Conservation (phyloP, 1,140 invertebrate species). For the Euura lappo region DNA sequence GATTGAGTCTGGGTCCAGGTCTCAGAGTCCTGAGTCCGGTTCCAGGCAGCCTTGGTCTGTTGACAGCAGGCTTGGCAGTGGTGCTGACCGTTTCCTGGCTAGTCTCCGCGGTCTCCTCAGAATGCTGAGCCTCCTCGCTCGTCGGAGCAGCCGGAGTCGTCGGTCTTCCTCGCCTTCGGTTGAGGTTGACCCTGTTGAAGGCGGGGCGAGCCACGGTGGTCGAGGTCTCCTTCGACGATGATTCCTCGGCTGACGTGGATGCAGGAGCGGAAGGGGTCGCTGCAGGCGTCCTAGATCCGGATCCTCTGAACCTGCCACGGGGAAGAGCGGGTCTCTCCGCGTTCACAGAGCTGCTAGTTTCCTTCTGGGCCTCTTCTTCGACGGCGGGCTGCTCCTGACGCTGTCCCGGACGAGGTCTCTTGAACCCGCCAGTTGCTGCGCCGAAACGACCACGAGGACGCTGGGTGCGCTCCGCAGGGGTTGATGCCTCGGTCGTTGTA, state of each 20-base stretch:
- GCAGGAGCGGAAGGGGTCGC: constrained; percentile 36
- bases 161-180: constrained; percentile 49
- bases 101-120: constrained; percentile 24
- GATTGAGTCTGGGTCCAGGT: constrained; percentile 64
- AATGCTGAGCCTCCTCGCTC: constrained; percentile 43
- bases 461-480: constrained; percentile 40
- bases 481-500: constrained; percentile 36
- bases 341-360: constrained; percentile 34
- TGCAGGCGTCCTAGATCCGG: constrained; percentile 38
- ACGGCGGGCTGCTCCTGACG: constrained; percentile 32
- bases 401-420: constrained; percentile 46
- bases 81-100: constrained; percentile 28
- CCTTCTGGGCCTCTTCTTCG: constrained; percentile 46
- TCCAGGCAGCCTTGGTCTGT: constrained; percentile 39
- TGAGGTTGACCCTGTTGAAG: constrained; percentile 50
- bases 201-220: constrained; percentile 39
- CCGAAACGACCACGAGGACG: constrained; percentile 47
- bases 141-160: constrained; percentile 35
- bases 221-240: constrained; percentile 27
- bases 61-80: constrained; percentile 26
- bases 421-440: constrained; percentile 37
- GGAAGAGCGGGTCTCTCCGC: constrained; percentile 36
- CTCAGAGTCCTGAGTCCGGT: constrained; percentile 57
- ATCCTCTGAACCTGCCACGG: constrained; percentile 46
- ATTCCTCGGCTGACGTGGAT: constrained; percentile 16